phyloP scores from a whole-genome alignment of 2,797 vertebrate species.

The Setipinna tenuifilis region DNA sequence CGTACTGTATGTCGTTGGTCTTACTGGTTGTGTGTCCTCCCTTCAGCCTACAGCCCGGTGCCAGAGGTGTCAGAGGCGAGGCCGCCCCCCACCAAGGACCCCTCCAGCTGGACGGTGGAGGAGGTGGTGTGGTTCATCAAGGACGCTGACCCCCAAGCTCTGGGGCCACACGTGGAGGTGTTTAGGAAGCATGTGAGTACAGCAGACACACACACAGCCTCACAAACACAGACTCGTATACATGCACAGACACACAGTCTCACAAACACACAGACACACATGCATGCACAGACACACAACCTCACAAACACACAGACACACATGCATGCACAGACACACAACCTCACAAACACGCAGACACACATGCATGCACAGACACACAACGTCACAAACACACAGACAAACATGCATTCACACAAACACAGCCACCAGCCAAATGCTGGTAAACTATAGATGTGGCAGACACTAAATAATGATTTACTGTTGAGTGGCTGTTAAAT shows the following conservation, averaged over 20 bases:
- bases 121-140: conserved; percentile 95
- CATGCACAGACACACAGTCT: neutral
- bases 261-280: neutral
- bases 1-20: no score
- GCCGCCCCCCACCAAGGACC: conserved; percentile 82
- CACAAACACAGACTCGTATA: neutral
- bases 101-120: conserved; percentile 90
- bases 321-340: neutral
- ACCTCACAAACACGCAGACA: neutral
- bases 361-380: no score
- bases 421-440: no score
- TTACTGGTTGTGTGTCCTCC: no score
- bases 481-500: no score
- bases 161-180: conserved; percentile 91
- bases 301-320: neutral
- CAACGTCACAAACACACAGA: no score
- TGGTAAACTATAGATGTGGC: no score
- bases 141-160: conserved; percentile 91
- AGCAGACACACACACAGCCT: neutral
- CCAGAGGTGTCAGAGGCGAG: conserved; percentile 76
- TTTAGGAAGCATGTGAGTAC: conserved; percentile 93
- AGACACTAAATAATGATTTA: no score
- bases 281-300: neutral
- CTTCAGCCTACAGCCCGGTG: conserved; percentile 81
- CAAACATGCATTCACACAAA: neutral